These are phyloP conservation scores for Phylloscopus collybita DNA, from an alignment of 2,797 vertebrate species.

Conservation along the genomic window DNA sequence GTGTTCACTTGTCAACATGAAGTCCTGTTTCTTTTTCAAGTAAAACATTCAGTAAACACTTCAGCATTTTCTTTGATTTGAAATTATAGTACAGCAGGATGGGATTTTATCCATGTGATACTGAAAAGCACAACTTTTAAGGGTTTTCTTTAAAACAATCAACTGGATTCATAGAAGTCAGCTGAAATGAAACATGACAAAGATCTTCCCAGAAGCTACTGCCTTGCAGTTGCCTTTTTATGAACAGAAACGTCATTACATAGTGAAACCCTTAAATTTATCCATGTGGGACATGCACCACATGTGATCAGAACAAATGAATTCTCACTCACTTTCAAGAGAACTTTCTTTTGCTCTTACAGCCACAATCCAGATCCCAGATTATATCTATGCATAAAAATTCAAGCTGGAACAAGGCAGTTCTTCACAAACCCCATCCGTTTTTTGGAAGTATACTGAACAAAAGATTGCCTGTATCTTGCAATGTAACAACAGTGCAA, in stretches of 20 bases:
- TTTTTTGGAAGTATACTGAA: background rate
- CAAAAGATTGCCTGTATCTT: constrained; percentile 36
- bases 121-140: background rate
- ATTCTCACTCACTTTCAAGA: background rate
- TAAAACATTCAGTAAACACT: background rate
- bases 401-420: background rate
- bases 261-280: background rate
- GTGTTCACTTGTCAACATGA: background rate
- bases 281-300: background rate
- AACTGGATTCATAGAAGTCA: background rate
- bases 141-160: background rate
- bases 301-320: background rate
- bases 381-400: background rate
- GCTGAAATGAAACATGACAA: background rate
- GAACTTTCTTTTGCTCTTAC: background rate
- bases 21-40: background rate
- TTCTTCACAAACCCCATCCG: background rate
- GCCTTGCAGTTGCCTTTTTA: background rate
- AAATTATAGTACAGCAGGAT: background rate
- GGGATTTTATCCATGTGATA: background rate
- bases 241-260: background rate
- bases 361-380: background rate
- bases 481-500: constrained; percentile 40
- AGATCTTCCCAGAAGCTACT: background rate
- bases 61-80: background rate